These are phyloP conservation scores for Anthopleura xanthogrammica DNA, from an alignment of 92 coral and sea anemone species.

Conservation along the genomic window DNA sequence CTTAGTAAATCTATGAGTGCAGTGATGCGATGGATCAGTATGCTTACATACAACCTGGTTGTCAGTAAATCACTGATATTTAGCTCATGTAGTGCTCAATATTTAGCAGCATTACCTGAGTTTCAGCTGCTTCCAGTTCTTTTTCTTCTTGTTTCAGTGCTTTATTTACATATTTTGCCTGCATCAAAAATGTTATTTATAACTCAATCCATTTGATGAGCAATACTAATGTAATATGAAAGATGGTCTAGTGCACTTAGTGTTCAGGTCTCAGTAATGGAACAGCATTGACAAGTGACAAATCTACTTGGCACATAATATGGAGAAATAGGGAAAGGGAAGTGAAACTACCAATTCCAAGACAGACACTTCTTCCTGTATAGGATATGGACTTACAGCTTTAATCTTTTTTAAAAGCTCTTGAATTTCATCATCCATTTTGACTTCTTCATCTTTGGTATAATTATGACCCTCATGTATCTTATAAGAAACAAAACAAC, in stretches of 20 bases:
- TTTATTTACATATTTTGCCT: constrained; percentile 82
- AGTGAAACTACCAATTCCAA: too few species aligned
- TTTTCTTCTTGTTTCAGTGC: constrained; percentile 73
- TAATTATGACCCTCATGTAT: constrained; percentile 57
- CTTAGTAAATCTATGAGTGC: background rate
- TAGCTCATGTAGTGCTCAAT: too few species aligned
- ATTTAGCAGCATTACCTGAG: constrained; percentile 42
- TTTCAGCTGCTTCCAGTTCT: constrained; percentile 62
- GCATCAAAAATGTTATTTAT: background rate
- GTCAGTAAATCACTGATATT: background rate
- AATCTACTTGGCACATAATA: too few species aligned
- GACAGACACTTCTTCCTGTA: too few species aligned
- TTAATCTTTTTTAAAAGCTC: constrained; percentile 71
- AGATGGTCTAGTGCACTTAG: too few species aligned
- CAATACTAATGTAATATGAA: background rate
- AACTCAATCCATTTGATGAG: background rate
- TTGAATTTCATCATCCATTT: constrained; percentile 57
- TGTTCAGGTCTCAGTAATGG: too few species aligned
- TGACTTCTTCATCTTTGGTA: constrained; percentile 61
- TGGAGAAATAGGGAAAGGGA: too few species aligned
- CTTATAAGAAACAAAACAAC: constrained; percentile 18
- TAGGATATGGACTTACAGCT: constrained; percentile 54
- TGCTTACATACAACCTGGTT: background rate
- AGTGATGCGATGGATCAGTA: background rate
- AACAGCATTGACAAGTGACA: too few species aligned